Conservation (phyloP, 2,888 invertebrate genomes). For the Gasteruption jaculator region DNA sequence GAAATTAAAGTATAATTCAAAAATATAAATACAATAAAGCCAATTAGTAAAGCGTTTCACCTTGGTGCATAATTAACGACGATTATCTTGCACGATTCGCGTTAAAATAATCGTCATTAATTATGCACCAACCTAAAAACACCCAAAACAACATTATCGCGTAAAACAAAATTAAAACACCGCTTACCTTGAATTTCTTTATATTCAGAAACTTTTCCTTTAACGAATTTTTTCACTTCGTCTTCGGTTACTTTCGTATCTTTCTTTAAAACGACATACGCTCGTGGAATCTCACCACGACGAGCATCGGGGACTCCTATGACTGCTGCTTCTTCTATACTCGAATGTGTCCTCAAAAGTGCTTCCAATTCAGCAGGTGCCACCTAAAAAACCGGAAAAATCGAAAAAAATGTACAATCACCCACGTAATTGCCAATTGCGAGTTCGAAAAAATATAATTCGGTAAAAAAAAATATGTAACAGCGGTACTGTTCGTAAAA, state of each 20-base stretch:
- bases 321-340: slow-evolving; percentile 77
- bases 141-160: too few relatives aligned
- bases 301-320: slow-evolving; percentile 68
- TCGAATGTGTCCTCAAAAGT: slow-evolving; percentile 66
- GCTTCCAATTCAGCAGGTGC: slow-evolving; percentile 86
- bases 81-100: too few relatives aligned
- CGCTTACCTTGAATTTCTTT: slow-evolving; percentile 63
- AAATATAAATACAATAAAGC: background rate
- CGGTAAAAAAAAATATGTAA: background rate
- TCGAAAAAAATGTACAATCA: too few relatives aligned
- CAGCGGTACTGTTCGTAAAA: too few relatives aligned
- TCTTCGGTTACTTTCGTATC: slow-evolving; percentile 51
- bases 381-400: slow-evolving; percentile 57
- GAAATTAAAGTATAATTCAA: background rate
- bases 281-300: slow-evolving; percentile 73
- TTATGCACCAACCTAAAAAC: too few relatives aligned
- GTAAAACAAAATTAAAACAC: too few relatives aligned
- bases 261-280: slow-evolving; percentile 63
- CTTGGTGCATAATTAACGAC: too few relatives aligned
- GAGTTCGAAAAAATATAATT: too few relatives aligned
- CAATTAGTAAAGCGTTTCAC: background rate
- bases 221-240: slow-evolving; percentile 62
- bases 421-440: too few relatives aligned
- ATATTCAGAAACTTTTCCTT: slow-evolving; percentile 67
- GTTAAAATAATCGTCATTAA: too few relatives aligned